A percentile compares a stretch with the other conserved stretches of the same genome.
phyloP scores from a whole-genome alignment of 2,113 vertebrate genomes.

The Papio anubis region DNA sequence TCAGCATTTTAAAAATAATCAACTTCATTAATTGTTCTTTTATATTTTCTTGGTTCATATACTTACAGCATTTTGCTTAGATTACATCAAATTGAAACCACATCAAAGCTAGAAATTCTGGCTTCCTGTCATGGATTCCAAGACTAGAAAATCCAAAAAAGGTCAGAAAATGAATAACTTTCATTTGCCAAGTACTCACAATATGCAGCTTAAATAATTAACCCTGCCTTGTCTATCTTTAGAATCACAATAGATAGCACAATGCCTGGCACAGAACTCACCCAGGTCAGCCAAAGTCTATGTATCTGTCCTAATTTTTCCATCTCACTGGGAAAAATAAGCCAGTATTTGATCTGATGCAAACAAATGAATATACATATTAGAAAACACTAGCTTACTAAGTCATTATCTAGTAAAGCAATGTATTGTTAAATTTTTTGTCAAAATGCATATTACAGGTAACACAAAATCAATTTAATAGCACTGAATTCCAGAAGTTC shows the following conservation, averaged over 20 bases:
- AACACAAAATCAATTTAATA: conserved; percentile 1
- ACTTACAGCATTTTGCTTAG: not conserved
- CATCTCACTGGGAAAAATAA: not conserved
- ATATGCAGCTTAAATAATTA: not conserved
- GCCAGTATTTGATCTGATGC: not conserved
- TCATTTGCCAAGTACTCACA: conserved; percentile 2
- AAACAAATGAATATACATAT: conserved; percentile 2
- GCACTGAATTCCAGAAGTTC: not conserved
- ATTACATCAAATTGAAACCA: not conserved
- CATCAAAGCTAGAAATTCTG: conserved; percentile 25
- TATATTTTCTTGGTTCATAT: not conserved
- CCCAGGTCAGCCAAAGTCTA: not conserved
- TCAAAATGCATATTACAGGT: not conserved
- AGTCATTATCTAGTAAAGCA: not conserved
- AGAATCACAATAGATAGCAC: not conserved
- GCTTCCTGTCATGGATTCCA: not conserved
- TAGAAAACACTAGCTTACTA: not conserved
- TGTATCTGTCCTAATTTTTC: not conserved
- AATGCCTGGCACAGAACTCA: not conserved
- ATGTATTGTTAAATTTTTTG: not conserved
- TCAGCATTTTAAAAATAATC: not conserved
- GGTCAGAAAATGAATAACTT: conserved; percentile 25
- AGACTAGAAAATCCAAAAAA: not conserved
- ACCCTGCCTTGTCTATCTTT: not conserved
- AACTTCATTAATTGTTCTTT: not conserved